Evolutionary conservation across 2,888 invertebrate genomes (phyloP).

Genomic region (Fragum fragum): DNA sequence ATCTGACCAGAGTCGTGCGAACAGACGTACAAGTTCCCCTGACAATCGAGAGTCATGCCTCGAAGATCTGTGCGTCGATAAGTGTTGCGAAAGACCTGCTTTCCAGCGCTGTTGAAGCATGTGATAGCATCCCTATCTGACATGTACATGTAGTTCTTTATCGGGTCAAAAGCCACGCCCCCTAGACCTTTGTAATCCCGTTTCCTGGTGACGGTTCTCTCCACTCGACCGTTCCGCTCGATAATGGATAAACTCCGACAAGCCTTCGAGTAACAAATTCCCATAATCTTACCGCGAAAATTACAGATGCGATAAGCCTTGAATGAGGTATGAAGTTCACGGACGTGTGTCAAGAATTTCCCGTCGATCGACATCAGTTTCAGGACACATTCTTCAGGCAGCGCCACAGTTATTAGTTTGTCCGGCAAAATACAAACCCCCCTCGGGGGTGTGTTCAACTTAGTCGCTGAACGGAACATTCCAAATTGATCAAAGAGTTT

Average conservation of each 20-base stretch:
- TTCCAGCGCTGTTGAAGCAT: conserved; percentile 58
- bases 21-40: conserved; percentile 67
- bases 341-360: conserved; percentile 54
- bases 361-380: conserved; percentile 64
- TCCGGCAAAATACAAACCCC: conserved; percentile 62
- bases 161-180: conserved; percentile 64
- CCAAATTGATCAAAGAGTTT: conserved; percentile 65
- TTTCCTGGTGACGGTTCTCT: conserved; percentile 60
- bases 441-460: conserved; percentile 62
- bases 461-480: conserved; percentile 59
- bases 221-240: conserved; percentile 63
- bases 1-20: conserved; percentile 66
- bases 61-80: conserved; percentile 63
- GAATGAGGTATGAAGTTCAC: conserved; percentile 60
- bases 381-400: conserved; percentile 65
- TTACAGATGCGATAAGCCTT: conserved; percentile 61
- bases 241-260: conserved; percentile 60
- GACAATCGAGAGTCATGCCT: conserved; percentile 65
- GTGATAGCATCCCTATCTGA: conserved; percentile 62
- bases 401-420: conserved; percentile 56
- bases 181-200: conserved; percentile 67
- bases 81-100: conserved; percentile 65
- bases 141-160: conserved; percentile 66
- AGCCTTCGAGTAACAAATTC: conserved; percentile 65
- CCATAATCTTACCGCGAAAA: conserved; percentile 57